Evolutionary conservation across 1,140 invertebrate genomes (phyloP), one percentile per base, ranked within the genome.

Genomic region (Drosophila melanica): DNA sequence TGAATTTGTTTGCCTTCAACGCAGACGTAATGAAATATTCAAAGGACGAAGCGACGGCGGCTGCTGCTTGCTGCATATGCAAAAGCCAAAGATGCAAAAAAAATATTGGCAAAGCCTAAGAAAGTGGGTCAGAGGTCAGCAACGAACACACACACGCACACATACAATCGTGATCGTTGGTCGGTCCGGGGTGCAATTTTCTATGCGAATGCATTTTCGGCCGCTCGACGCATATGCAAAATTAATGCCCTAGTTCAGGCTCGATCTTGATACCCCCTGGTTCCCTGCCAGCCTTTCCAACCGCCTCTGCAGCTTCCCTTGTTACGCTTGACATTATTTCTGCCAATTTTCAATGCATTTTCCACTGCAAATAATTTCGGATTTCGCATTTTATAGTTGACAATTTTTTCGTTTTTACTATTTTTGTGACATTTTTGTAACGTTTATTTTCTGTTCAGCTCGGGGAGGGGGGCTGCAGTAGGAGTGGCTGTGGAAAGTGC

Each of bases 311-410:
- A 10, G 27, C 16, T 48, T 60, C 45, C 67, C 76, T 63, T 50
- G 81, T 86, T 85, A 65, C 81, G 81, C 81, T 72, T 62, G 51
- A 62, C 62, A 85, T 80, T 80, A 81, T 86, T 85, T 85, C 63
- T 60, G 65, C 53, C 71, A 65, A 67, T 86, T 86, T 85, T 85
- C 81, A 71, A 80, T 77, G 55, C 77, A 77, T 85, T 85, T 77
- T 85, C 45, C 65, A 59, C 42, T 70, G 58, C 65, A 53, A 75
- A 75, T 69, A 55, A 57, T 69, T 73, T 42, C 33, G 47, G 54
- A 72, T 79, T 84, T 79, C 71, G 57, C 51, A 78, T 75, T 82
- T 70, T 55, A 70, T 78, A 64, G 57, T 58, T 57, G 44, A 50
- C 41, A 70, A 66, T 70, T 55, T 55, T 35, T 45, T 37, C 44